Evolutionary conservation across 1,140 invertebrate species (phyloP).

Genomic region (Drosophila bocki): DNA sequence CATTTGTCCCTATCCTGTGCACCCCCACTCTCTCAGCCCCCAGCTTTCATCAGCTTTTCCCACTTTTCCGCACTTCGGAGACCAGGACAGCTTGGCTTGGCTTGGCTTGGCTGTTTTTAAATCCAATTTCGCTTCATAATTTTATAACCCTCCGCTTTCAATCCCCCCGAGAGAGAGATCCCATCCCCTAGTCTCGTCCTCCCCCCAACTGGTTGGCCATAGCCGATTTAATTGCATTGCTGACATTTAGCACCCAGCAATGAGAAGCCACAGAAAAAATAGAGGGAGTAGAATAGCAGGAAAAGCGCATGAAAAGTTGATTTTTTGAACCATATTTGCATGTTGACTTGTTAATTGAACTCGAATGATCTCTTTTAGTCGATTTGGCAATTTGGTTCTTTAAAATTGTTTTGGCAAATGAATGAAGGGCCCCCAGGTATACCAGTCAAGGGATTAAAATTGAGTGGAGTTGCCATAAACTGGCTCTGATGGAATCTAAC

Average conservation of each 20-base stretch:
- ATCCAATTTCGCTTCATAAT: slow-evolving; percentile 80
- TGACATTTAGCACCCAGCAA: slow-evolving; percentile 75
- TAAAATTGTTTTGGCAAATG: background rate
- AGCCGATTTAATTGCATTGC: slow-evolving; percentile 80
- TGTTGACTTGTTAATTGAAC: slow-evolving; percentile 34
- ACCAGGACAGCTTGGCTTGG: slow-evolving; percentile 19
- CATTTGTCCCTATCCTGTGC: slow-evolving; percentile 29
- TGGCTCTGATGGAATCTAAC: background rate
- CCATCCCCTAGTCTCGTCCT: background rate
- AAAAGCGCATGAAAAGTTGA: slow-evolving; percentile 16
- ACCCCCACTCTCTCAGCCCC: background rate
- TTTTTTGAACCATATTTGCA: slow-evolving; percentile 27
- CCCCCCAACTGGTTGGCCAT: slow-evolving; percentile 44
- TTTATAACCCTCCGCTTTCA: slow-evolving; percentile 51
- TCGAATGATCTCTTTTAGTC: background rate
- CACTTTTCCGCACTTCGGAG: slow-evolving; percentile 25
- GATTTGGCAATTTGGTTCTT: slow-evolving; percentile 10
- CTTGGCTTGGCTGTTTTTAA: slow-evolving; percentile 59
- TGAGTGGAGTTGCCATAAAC: background rate
- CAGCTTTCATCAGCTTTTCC: slow-evolving; percentile 17
- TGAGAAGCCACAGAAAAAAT: slow-evolving; percentile 23
- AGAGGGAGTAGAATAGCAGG: background rate
- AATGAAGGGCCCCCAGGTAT: background rate
- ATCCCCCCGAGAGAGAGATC: background rate
- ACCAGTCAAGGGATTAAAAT: background rate